Base-by-base conservation (phyloP, 2,888 invertebrate genomes). In the Phyllotreta striolata region DNA sequence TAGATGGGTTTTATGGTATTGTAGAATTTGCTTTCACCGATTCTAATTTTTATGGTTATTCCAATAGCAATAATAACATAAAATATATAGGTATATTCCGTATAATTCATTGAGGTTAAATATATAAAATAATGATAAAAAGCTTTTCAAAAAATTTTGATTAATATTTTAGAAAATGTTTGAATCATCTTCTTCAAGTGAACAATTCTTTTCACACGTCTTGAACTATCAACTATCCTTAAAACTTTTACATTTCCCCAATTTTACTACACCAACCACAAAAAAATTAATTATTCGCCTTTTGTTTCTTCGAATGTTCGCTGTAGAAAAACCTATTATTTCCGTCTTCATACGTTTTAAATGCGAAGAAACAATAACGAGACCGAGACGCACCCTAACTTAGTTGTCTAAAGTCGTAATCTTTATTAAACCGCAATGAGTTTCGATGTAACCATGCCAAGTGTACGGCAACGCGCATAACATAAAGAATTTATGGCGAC, bases 401-500 rank as follows among this genome's bases (percentile, higher is more conserved):
- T 51, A 41, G 46, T 55, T 55, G 39, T 54, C 10, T 43, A 38
- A 54, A 9, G 38, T 10, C 52, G 10, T 52, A 38, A 52, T 38
- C 49, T 43, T 40, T 39, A 40, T 47, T 49, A 49, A 47, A 55
- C 47, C 39, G 40, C 37, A 55, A 35, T 47, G 49, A 39, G 13
- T 47, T 47, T 9, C 12, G 8, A 51, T 57, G 24, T 43, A 56
- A 57, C 52, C 52, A 44, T 54, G 58, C 49, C 47, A 57, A 57
- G 56, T 55, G 37, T 46, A 51, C 39, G 51, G 37, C 55, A 55
- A 55, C 55, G 58, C 55, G 41, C 58, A 62, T 64, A 62, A 58
- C 41, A 49, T 55, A 46, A 58, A 52, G 46, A 56, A 44, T 67
- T 67, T 63, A 67, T 65, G 44, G 51, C 24, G 60, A 55, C 64